phyloP scores from a whole-genome alignment of 2,797 vertebrate species.

The Chaetodon trifasciatus region DNA sequence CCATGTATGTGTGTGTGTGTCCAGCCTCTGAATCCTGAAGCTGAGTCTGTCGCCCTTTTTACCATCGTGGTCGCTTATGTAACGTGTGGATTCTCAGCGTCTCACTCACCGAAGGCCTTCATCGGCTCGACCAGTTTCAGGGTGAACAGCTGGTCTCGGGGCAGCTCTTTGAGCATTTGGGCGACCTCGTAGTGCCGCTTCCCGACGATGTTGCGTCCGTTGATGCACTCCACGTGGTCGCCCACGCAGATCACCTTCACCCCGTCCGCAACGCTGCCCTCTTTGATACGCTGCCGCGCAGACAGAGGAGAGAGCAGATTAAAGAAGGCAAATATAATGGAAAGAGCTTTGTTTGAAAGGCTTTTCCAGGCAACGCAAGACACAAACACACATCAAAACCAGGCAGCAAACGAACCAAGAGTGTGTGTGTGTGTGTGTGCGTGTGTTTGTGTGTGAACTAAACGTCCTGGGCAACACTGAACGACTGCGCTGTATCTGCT shows the following conservation, averaged over 20 bases:
- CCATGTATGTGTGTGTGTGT: too few species aligned
- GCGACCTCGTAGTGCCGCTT: conserved; percentile 95
- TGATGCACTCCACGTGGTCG: conserved; percentile 95
- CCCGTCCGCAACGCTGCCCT: conserved; percentile 90
- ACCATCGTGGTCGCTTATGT: conserved; percentile 10
- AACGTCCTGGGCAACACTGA: not conserved
- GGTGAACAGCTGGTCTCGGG: conserved; percentile 89
- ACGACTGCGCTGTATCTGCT: not conserved
- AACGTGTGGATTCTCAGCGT: not conserved
- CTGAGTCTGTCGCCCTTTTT: not conserved
- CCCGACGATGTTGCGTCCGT: conserved; percentile 89
- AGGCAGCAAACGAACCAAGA: not conserved
- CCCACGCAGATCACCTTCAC: conserved; percentile 92
- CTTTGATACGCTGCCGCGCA: conserved; percentile 90
- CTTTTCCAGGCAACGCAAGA: not conserved
- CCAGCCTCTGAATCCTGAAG: not conserved
- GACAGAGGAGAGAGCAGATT: not conserved
- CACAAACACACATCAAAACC: conserved; percentile 4
- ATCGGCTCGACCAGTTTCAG: conserved; percentile 93
- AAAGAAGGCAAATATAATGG: not conserved
- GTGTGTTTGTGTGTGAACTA: not conserved
- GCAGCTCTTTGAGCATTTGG: conserved; percentile 94
- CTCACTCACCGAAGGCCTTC: conserved; percentile 96
- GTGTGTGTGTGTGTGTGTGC: not conserved
- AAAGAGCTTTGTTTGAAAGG: not conserved